These are phyloP conservation scores for Centropristis striata DNA, from an alignment of 2,113 vertebrate species.

Conservation along the genomic window DNA sequence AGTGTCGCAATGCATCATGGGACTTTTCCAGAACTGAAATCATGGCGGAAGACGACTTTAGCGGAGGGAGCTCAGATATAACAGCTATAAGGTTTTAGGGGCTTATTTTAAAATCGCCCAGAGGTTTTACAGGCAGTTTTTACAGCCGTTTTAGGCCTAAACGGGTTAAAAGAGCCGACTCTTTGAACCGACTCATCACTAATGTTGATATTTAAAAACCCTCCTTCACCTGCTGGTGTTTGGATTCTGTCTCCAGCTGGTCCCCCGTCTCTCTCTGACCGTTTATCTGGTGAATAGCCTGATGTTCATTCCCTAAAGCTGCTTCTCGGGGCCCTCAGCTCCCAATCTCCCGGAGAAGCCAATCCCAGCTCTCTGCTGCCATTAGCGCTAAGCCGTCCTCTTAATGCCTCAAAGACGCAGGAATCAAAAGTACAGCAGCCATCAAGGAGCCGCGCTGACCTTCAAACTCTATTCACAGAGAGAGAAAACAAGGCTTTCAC, in stretches of 20 bases:
- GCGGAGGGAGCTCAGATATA: no score
- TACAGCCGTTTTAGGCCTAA: no score
- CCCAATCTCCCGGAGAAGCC: slow-evolving; percentile 12
- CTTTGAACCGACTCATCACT: no score
- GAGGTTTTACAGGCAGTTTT: no score
- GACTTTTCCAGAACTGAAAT: no score
- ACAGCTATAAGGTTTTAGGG: no score
- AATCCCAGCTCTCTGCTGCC: slow-evolving; percentile 11
- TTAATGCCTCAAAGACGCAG: slow-evolving; percentile 52
- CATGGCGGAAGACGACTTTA: no score
- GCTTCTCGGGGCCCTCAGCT: background rate
- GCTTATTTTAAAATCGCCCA: no score
- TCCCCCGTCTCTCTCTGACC: background rate
- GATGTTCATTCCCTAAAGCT: slow-evolving; percentile 18
- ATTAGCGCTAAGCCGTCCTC: slow-evolving; percentile 60
- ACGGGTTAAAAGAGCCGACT: no score
- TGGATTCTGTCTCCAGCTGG: background rate
- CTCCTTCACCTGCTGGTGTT: background rate
- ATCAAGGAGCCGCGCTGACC: slow-evolving; percentile 38
- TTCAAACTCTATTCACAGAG: slow-evolving; percentile 44
- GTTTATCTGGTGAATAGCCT: slow-evolving; percentile 49
- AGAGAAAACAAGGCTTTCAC: slow-evolving; percentile 8
- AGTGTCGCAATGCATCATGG: no score
- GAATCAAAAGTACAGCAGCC: slow-evolving; percentile 49
- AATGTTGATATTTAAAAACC: background rate